A percentile compares a stretch with the other conserved stretches of the same genome.
Evolutionary conservation across 2,797 vertebrate genomes (phyloP).

Genomic region (Agapornis canus): DNA sequence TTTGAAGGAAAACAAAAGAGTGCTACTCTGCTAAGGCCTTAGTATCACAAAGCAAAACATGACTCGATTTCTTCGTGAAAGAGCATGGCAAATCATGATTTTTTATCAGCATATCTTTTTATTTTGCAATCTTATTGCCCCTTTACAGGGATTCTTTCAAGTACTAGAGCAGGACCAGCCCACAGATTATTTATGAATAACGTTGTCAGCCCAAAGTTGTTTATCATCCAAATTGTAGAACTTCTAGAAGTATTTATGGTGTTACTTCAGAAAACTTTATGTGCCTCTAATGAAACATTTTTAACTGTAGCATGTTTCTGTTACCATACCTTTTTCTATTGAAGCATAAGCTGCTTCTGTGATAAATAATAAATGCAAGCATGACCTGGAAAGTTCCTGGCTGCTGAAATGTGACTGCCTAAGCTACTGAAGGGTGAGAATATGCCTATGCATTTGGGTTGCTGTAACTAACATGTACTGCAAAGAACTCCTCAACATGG

Average conservation of each 20-base stretch:
- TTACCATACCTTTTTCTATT: not conserved
- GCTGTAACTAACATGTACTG: not conserved
- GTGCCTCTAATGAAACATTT: not conserved
- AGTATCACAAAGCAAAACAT: not conserved
- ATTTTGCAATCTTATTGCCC: not conserved
- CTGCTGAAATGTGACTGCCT: not conserved
- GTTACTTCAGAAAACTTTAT: not conserved
- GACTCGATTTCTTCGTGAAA: not conserved
- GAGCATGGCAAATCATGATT: not conserved
- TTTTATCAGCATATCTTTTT: not conserved
- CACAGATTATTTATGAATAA: not conserved
- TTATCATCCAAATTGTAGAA: not conserved
- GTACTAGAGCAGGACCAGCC: not conserved
- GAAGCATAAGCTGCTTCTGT: not conserved
- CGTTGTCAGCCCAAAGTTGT: not conserved
- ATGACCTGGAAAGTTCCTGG: not conserved
- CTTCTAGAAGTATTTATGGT: not conserved
- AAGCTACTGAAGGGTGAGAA: not conserved
- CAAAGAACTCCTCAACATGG: not conserved
- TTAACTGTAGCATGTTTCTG: not conserved
- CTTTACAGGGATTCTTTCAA: not conserved
- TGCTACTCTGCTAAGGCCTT: not conserved
- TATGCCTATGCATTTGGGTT: not conserved
- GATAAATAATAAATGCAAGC: not conserved
- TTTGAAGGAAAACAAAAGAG: not conserved